phyloP scores from a whole-genome alignment of 2,797 vertebrate species.

The Manis crassicaudata region DNA sequence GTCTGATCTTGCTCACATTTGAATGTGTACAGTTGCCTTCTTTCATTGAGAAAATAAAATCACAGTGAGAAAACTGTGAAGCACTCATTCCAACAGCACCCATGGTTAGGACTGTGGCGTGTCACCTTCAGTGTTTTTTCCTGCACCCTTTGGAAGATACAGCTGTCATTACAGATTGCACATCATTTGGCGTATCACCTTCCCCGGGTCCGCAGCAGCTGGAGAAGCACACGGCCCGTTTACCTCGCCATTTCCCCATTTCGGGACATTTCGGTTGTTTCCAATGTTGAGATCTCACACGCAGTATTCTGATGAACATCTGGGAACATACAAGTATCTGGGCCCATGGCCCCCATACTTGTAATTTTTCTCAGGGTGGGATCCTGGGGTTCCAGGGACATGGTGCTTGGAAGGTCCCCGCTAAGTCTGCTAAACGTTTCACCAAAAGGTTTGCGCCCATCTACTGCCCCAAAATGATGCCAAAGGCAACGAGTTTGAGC shows the following conservation, averaged over 20 bases:
- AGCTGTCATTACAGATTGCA: background rate
- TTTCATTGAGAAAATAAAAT: background rate
- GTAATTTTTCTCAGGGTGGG: background rate
- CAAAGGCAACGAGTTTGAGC: accelerated
- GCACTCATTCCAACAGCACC: background rate
- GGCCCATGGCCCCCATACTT: accelerated
- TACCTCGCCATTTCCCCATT: background rate
- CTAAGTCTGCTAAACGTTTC: background rate
- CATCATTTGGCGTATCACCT: background rate
- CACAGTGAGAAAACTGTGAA: background rate
- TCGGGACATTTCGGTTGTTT: background rate
- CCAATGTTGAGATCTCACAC: background rate
- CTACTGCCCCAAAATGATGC: background rate
- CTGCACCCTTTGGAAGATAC: background rate
- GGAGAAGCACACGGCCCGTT: background rate
- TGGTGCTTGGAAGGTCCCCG: background rate
- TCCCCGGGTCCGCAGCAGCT: background rate
- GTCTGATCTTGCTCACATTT: background rate
- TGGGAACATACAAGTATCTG: background rate
- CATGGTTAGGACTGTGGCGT: accelerated
- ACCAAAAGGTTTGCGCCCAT: background rate
- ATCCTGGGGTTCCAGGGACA: background rate
- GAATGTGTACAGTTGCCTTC: background rate
- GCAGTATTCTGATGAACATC: background rate
- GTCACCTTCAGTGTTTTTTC: accelerated